A percentile compares a stretch with the other conserved stretches of the same genome.
Evolutionary conservation across 2,113 vertebrate species (phyloP).

Genomic region (Neoarius graeffei): DNA sequence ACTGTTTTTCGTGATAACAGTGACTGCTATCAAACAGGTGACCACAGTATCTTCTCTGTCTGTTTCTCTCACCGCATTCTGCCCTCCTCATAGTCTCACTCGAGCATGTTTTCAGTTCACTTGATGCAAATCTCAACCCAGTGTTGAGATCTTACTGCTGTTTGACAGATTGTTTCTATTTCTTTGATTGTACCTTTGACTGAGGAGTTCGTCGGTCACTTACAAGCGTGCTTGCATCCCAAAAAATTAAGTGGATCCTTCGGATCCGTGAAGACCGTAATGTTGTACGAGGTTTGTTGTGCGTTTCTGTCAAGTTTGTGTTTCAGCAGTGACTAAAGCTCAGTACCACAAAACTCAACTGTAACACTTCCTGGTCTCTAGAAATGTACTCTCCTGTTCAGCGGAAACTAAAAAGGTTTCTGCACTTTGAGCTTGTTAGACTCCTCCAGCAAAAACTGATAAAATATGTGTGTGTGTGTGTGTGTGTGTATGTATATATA

Average conservation of each 20-base stretch:
- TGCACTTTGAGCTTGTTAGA: not conserved
- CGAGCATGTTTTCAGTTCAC: not conserved
- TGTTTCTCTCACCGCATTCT: not conserved
- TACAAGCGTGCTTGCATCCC: not conserved
- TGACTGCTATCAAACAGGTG: conserved; percentile 97
- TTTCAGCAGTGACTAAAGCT: not conserved
- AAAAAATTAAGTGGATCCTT: not conserved
- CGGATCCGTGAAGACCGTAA: not conserved
- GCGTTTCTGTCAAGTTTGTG: not conserved
- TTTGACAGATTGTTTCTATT: not conserved
- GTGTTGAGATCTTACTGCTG: not conserved
- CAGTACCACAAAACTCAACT: not conserved
- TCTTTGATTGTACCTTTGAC: not conserved
- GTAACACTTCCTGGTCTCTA: not conserved
- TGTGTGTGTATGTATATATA: no score
- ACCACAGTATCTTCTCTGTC: not conserved
- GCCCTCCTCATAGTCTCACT: not conserved
- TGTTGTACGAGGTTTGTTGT: not conserved
- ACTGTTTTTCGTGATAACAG: conserved; percentile 96
- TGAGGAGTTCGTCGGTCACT: not conserved
- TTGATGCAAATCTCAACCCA: not conserved
- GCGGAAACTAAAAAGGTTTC: not conserved
- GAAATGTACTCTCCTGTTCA: not conserved
- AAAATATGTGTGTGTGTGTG: no score
- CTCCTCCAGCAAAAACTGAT: not conserved